Conservation (phyloP, 2,797 vertebrate genomes). For the Gadopsis bispinosus region DNA sequence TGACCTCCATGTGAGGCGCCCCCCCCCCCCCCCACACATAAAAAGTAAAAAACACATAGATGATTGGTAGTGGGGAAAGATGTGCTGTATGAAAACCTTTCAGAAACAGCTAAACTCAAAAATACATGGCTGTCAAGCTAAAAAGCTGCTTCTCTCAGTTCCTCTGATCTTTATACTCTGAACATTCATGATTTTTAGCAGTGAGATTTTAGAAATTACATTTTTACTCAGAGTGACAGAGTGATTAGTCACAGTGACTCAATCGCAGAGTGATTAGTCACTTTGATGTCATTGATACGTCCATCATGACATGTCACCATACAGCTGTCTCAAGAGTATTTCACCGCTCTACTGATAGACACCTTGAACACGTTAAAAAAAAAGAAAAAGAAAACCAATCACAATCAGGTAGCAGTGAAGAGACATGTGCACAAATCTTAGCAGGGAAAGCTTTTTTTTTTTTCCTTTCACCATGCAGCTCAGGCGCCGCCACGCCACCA, state of each 20-base stretch:
- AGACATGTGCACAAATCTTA: conserved; percentile 4
- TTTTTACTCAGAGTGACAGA: not conserved
- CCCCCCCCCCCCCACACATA: not conserved
- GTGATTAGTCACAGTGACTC: too few species aligned
- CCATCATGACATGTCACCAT: conserved; percentile 16
- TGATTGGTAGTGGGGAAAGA: not conserved
- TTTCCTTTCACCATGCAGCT: conserved; percentile 47
- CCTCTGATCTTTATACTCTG: not conserved
- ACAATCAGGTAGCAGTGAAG: not conserved
- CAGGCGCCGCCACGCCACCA: conserved; percentile 26
- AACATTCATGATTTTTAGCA: not conserved
- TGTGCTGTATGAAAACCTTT: not conserved
- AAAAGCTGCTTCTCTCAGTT: not conserved
- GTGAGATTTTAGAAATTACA: not conserved
- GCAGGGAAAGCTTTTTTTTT: conserved; percentile 7
- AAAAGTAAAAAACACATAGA: not conserved
- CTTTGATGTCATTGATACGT: not conserved
- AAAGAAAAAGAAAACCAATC: not conserved
- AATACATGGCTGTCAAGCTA: not conserved
- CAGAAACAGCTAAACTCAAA: not conserved
- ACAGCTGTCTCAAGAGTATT: not conserved
- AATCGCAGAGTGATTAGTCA: too few species aligned
- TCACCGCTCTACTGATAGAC: not conserved
- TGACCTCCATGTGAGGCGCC: not conserved
- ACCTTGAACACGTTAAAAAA: conserved; percentile 15